Base-by-base conservation (phyloP, 2,797 vertebrate genomes). In the Syndactyla subalaris region DNA sequence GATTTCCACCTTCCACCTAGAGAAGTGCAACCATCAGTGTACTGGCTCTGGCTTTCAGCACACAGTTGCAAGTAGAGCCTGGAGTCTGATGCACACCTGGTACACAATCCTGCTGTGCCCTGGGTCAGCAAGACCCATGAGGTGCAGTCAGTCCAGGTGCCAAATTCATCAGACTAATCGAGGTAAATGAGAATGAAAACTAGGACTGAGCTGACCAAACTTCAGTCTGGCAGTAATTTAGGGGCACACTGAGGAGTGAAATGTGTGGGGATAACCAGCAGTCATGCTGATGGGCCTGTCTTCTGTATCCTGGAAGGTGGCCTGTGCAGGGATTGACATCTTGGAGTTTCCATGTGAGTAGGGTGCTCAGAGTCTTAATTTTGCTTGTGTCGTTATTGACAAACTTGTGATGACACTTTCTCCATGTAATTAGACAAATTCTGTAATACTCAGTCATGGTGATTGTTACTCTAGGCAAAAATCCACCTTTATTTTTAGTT, bases 1-100 rank as follows among this genome's bases (percentile, higher is more conserved):
- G 34, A 17, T n/a, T 63, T 71, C 14, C 48, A 74, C 22, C 57
- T 71, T 74, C 24, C 6, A 30, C 6, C 20, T 30, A 12, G 15
- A 85, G 29, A 15, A 52, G 57, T 21, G 23, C 2, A 5, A 0
- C 20, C 55, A 14, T 2, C 6, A n/a, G 43, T 5, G 24, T 5
- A 9, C 10, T 0, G 6, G 17, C 3, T 12, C n/a, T 43, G 34
- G 24, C 34, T n/a, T 52, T n/a, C 41, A 51, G 58, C 24, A 24
- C 19, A 13, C 4, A 7, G 13, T 3, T 51, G 16, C 23, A 75
- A 61, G 46, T 1, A n/a, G 13, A 57, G 36, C n/a, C 27, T 3
- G 3, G 17, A 30, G 32, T 38, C 21, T 52, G 65, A 71, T 2
- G 3, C 30, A n/a, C 8, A 45, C 10, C 29, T 3, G 2, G n/a